Evolutionary conservation across 2,888 invertebrate genomes (phyloP).

Genomic region (Hipparchia semele): DNA sequence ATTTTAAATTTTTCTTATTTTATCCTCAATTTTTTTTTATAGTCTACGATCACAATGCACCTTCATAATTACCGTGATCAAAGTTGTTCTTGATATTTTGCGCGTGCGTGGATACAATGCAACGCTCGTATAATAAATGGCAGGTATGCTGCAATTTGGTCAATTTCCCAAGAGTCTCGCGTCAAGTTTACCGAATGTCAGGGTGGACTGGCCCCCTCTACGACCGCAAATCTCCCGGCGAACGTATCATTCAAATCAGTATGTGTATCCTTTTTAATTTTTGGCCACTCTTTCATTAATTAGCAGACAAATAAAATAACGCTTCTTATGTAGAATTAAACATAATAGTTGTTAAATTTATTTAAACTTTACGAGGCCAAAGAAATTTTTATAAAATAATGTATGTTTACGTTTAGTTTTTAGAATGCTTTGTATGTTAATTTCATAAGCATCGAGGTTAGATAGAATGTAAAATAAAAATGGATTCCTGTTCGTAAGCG

Average conservation of each 20-base stretch:
- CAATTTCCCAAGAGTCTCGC: constrained; percentile 48
- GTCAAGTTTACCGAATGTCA: constrained; percentile 66
- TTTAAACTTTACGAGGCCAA: too few species aligned
- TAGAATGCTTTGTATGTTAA: too few species aligned
- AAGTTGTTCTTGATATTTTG: not conserved
- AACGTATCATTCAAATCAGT: constrained; percentile 39
- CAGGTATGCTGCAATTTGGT: constrained; percentile 39
- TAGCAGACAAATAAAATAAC: not conserved
- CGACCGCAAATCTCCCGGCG: constrained; percentile 36
- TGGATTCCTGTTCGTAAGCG: too few species aligned
- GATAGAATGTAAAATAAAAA: too few species aligned
- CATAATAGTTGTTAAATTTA: too few species aligned
- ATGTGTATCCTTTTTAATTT: constrained; percentile 28
- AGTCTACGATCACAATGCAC: constrained; percentile 1
- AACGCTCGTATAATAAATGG: constrained; percentile 30
- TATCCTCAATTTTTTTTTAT: too few species aligned
- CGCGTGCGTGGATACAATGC: constrained; percentile 34
- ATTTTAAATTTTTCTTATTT: too few species aligned
- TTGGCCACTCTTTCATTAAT: constrained; percentile 21
- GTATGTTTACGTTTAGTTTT: too few species aligned
- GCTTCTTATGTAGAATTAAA: too few species aligned
- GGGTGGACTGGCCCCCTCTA: constrained; percentile 56
- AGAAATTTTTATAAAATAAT: too few species aligned
- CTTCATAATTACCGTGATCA: constrained; percentile 14
- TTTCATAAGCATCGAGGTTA: too few species aligned